These are phyloP conservation scores for Rhyacichthys aspro DNA, from an alignment of 2,797 vertebrate genomes.

Conservation along the genomic window DNA sequence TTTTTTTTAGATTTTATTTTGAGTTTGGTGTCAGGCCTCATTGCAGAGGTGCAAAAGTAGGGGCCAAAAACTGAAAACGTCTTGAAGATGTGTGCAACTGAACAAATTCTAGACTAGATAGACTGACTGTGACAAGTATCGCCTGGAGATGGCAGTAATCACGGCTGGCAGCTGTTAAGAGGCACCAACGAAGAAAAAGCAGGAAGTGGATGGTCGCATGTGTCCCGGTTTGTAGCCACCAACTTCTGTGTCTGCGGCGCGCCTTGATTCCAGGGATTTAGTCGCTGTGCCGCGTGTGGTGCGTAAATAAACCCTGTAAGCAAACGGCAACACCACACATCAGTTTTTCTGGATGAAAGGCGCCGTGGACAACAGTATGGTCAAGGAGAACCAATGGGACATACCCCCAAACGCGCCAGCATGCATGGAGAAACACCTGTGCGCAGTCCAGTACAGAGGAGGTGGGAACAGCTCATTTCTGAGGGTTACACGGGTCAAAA, in stretches of 20 bases:
- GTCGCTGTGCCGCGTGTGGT: not conserved
- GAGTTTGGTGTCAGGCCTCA: too few species aligned
- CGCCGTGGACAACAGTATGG: constrained; percentile 69
- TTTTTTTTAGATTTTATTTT: too few species aligned
- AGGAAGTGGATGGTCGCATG: constrained; percentile 55
- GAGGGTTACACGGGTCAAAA: not conserved
- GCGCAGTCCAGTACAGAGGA: constrained; percentile 85
- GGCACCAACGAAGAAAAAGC: not conserved
- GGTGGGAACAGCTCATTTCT: constrained; percentile 55
- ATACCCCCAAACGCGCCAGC: constrained; percentile 91
- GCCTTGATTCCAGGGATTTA: not conserved
- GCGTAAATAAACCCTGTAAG: not conserved
- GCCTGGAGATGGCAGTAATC: constrained; percentile 2
- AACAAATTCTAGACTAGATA: too few species aligned
- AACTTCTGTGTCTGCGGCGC: too few species aligned
- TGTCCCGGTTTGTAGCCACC: constrained; percentile 11
- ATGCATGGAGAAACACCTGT: constrained; percentile 93
- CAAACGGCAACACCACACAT: not conserved
- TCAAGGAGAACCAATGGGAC: constrained; percentile 86
- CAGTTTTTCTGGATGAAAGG: constrained; percentile 61
- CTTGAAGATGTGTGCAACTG: too few species aligned
- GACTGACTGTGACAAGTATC: too few species aligned
- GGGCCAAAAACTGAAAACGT: too few species aligned
- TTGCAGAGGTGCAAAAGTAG: too few species aligned
- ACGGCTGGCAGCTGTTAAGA: not conserved